phyloP scores from a whole-genome alignment of 1,140 invertebrate species.

The Pomacea maculata region DNA sequence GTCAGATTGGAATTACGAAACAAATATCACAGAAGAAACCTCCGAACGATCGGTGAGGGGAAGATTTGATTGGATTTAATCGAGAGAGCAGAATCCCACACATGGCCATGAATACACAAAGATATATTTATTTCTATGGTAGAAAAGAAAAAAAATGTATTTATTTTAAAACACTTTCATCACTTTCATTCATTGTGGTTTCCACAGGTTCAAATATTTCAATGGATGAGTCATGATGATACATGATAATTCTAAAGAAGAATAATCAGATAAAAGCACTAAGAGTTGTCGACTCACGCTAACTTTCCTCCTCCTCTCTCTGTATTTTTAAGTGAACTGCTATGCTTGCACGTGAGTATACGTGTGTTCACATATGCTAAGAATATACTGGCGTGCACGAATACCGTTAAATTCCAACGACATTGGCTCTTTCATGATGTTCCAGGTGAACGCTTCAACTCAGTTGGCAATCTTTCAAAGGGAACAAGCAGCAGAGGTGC shows the following conservation, averaged over 20 bases:
- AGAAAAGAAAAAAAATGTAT: not conserved
- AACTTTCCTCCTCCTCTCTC: too few species aligned
- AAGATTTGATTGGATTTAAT: not conserved
- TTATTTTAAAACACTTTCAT: not conserved
- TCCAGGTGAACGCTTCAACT: conserved; percentile 30
- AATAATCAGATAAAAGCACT: too few species aligned
- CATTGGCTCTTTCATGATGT: not conserved
- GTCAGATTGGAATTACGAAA: conserved; percentile 43
- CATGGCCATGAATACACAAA: not conserved
- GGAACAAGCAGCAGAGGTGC: conserved; percentile 46
- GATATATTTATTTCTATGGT: not conserved
- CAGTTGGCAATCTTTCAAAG: conserved; percentile 47
- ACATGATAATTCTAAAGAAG: too few species aligned
- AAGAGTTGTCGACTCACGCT: too few species aligned
- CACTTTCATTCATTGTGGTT: too few species aligned
- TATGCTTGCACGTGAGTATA: not conserved
- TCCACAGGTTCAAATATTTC: too few species aligned
- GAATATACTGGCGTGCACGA: too few species aligned
- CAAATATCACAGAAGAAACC: conserved; percentile 53
- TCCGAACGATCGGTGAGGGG: conserved; percentile 63
- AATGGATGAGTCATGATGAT: too few species aligned
- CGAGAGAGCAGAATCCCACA: not conserved
- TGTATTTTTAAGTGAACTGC: too few species aligned
- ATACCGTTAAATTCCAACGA: too few species aligned
- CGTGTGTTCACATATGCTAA: not conserved